Evolutionary conservation across 2,797 vertebrate species (phyloP), one percentile per base, ranked within the genome.

Genomic region (Halcyon chelicuti): DNA sequence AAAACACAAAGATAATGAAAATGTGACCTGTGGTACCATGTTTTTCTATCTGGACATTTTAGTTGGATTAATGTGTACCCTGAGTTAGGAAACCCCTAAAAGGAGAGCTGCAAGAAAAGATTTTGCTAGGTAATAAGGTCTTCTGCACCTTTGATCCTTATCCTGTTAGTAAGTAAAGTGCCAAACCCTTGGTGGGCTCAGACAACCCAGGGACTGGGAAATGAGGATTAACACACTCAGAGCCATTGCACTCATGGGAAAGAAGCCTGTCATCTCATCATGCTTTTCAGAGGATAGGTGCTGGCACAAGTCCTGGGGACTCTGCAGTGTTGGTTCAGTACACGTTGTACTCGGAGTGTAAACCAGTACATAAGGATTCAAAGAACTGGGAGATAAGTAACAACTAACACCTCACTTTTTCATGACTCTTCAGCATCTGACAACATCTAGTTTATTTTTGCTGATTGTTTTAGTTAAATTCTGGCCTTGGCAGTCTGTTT

Each of bases 381-480:
- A 7, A 5, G 54, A 68, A 29, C 31, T 37, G 23, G 9, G 73
- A 85, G 25, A 51, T 14, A 63, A 91, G 37, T 4, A 82, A 31
- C 33, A 79, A 14, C 23, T 6, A 65, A 49, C 15, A 63, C 10
- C 9, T 9, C 20, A 19, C 93, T 93, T 83, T 95, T 97, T 92
- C 98, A 97, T 58, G 98, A 93, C 35, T 93, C 96, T 26, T 98
- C 97, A 2, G 97, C 97, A 14, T 97, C 97, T 7, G 77, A 63
- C 42, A 91, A 83, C 0, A 42, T 72, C 97, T 98, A 98, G 1
- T 94, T 92, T 28, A 83, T 71, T 96, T 98, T 97, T 65, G 88
- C 86, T 42, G 98, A 94, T 18, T 95, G 96, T 90, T 98, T 98
- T 61, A 98, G 80, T 75, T 98, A 97, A 25, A 97, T 98, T 89